Evolutionary conservation across 2,888 invertebrate genomes (phyloP).

Genomic region (Hermodice carunculata): DNA sequence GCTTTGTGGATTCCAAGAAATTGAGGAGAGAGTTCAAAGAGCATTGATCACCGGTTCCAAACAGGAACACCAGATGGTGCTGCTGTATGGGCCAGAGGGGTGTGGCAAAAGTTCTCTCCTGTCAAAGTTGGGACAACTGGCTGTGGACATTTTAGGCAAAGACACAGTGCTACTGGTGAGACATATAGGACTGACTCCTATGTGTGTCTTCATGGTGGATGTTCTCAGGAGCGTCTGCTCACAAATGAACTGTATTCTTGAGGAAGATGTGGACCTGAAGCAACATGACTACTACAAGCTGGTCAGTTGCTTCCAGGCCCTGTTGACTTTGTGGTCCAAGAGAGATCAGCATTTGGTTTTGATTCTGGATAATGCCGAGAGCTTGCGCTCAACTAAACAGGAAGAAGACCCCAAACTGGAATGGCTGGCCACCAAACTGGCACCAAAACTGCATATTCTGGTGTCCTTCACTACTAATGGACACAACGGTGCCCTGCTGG

Average conservation of each 20-base stretch:
- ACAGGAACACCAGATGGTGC: conserved; percentile 18
- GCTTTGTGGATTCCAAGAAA: neutral
- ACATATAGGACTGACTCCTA: conserved; percentile 14
- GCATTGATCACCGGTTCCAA: neutral
- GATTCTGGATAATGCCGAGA: conserved; percentile 16
- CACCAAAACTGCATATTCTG: conserved; percentile 16
- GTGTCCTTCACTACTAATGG: conserved; percentile 10
- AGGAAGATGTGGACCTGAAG: neutral
- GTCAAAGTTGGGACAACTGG: neutral
- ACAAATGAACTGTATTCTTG: conserved; percentile 18
- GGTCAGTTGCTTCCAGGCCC: conserved; percentile 3
- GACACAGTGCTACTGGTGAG: conserved; percentile 19
- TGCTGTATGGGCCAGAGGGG: conserved; percentile 24
- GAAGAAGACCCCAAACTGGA: conserved; percentile 8
- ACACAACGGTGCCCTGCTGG: too few species aligned
- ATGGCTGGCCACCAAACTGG: conserved; percentile 14
- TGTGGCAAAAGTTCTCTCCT: conserved; percentile 20
- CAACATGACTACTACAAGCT: neutral
- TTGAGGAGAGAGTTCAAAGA: neutral
- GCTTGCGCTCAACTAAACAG: neutral
- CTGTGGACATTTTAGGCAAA: conserved; percentile 1
- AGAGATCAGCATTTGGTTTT: neutral
- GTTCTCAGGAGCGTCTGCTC: conserved; percentile 25
- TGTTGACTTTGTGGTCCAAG: conserved; percentile 8
- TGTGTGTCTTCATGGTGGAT: neutral